Evolutionary conservation across 1,140 invertebrate species (phyloP), one percentile per base, ranked within the genome.

Genomic region (Lucilia cuprina): DNA sequence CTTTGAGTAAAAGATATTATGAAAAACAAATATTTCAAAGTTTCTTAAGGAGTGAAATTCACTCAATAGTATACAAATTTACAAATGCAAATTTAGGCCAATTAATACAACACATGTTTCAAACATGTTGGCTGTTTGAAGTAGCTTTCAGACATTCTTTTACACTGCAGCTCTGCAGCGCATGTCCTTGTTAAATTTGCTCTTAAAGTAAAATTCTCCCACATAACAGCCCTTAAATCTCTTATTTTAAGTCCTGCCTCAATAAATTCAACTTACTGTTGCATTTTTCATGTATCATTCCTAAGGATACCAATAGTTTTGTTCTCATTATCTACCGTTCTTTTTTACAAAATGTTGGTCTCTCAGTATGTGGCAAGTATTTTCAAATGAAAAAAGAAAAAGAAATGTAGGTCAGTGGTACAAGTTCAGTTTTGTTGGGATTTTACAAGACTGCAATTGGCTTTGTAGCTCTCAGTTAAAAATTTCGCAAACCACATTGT

Each of bases 331-430:
- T n/a, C 2, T 21, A 0, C 21, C 2, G n/a, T 9, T 70, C 75
- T 47, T 19, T 78, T 75, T 34, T n/a, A 77, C 47, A n/a, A 30
- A 30, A 77, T 17, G 1, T 14, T 49, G 13, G 4, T 55, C 4
- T n/a, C 13, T 2, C 50, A 14, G 50, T 10, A 0, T 70, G 65
- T 21, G 21, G 1, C 55, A 60, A 14, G 55, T n/a, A n/a, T 60
- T 60, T 60, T 12, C 17, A 74, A 74, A 7, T 35, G 17, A 47
- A 17, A 17, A 60, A 3, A 41, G 7, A 47, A 50, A 47, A 3
- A 41, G 5, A 47, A 50, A 80, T 80, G 77, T 80, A 80, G 77
- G 77, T 80, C 77, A 80, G 77, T 80, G 47, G 77, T 80, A 80
- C 77, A 80, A 80, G 77, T 80, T 80, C 77, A 80, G 77, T 80